Conservation (phyloP, 2,113 vertebrate genomes). For the Crotophaga sulcirostris region DNA sequence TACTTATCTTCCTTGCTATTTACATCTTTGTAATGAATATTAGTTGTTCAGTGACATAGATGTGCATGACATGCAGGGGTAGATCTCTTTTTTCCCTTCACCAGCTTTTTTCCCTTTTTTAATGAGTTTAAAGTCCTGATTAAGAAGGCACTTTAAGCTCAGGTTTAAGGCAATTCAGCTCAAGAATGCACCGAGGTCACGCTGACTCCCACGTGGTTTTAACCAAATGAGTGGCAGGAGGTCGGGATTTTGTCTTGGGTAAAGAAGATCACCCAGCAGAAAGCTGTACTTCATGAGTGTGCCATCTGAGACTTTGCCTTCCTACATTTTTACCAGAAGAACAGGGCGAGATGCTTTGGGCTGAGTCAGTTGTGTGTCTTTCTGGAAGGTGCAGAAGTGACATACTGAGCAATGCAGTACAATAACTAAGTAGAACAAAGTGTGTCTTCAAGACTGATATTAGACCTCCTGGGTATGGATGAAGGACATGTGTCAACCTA, state of each 20-base stretch:
- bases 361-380: not conserved
- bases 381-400: not conserved
- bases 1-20: constrained; percentile 3
- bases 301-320: not conserved
- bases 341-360: not conserved
- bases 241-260: not conserved
- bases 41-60: not conserved
- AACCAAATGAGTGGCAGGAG: not conserved
- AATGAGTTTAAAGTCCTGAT: constrained; percentile 13
- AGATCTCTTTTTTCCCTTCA: not conserved
- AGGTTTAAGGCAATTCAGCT: not conserved
- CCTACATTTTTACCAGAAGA: not conserved
- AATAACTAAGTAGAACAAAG: not conserved
- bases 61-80: not conserved
- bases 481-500: not conserved
- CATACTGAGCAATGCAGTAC: rapidly evolving
- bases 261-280: not conserved
- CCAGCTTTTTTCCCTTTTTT: not conserved
- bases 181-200: not conserved
- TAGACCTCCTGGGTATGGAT: not conserved
- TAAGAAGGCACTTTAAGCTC: constrained; percentile 1
- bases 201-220: not conserved
- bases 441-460: not conserved
- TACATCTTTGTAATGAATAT: not conserved
- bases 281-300: not conserved